Evolutionary conservation across 2,797 vertebrate genomes (phyloP).

Genomic region (Pseudocheirus occidentalis): DNA sequence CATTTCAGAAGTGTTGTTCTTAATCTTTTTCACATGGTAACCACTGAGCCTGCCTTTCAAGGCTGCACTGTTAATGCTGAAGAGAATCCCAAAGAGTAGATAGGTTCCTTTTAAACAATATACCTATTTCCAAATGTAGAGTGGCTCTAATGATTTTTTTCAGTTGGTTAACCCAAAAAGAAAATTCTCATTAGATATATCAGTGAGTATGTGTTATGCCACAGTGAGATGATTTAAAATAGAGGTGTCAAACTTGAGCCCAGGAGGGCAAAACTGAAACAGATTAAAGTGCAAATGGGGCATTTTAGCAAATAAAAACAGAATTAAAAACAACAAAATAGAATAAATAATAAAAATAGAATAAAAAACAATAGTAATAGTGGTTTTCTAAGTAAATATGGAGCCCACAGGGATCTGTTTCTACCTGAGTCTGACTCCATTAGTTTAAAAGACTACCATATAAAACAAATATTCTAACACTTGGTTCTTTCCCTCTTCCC

Average conservation of each 20-base stretch:
- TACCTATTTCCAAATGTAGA: not conserved
- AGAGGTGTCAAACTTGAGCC: not conserved
- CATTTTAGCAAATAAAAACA: not conserved
- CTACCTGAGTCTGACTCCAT: not conserved
- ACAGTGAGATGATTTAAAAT: not conserved
- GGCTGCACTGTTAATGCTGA: not conserved
- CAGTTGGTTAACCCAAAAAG: not conserved
- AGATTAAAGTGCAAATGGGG: not conserved
- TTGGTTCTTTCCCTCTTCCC: not conserved
- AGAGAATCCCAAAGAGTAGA: not conserved
- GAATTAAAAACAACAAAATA: not conserved
- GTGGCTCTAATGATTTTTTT: no score
- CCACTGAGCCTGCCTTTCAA: not conserved
- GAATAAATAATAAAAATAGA: not conserved
- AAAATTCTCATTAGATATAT: not conserved
- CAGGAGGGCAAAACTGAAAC: not conserved
- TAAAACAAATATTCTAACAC: not conserved
- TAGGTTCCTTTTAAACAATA: not conserved
- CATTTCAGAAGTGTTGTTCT: not conserved
- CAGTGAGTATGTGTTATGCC: not conserved
- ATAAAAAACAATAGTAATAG: not conserved
- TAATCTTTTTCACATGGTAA: not conserved
- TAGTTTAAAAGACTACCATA: not conserved
- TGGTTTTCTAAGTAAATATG: not conserved
- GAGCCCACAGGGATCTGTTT: not conserved